Conservation (phyloP, 2,888 invertebrate genomes). For the Cetonia aurata region DNA sequence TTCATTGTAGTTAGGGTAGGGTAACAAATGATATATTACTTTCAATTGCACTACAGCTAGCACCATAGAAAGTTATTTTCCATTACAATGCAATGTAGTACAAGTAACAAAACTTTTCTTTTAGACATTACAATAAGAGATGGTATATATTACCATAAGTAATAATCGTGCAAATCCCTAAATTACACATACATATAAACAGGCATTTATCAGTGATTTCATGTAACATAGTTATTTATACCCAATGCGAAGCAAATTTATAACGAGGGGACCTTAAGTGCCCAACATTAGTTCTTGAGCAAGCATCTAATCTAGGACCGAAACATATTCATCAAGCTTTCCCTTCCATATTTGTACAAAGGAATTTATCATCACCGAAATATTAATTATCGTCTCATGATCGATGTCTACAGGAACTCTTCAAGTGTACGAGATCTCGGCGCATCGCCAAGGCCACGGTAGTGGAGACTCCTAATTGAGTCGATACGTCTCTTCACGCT, state of each 20-base stretch:
- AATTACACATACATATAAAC: background rate
- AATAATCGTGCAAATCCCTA: too few species aligned
- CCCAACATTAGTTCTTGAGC: conserved; percentile 13
- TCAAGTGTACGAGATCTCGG: background rate
- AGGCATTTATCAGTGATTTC: background rate
- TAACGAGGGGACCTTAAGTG: conserved; percentile 11
- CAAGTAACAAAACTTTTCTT: too few species aligned
- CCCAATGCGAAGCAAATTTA: conserved; percentile 20
- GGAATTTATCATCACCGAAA: conserved; percentile 36
- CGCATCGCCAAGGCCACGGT: conserved; percentile 10
- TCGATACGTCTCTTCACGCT: conserved; percentile 16
- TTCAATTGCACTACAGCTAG: too few species aligned
- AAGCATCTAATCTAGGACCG: conserved; percentile 16
- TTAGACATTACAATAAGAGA: too few species aligned
- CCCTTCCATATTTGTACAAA: conserved; percentile 5
- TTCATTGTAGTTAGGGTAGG: too few species aligned
- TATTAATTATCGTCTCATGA: conserved; percentile 23
- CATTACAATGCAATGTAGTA: too few species aligned
- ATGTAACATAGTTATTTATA: conserved; percentile 3
- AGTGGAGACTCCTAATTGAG: conserved; percentile 18
- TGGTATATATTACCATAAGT: too few species aligned
- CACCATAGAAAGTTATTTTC: too few species aligned
- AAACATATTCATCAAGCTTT: conserved; percentile 29
- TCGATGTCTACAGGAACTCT: conserved; percentile 30
- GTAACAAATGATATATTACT: too few species aligned